phyloP scores from a whole-genome alignment of 2,797 vertebrate species.

The Loriculus beryllinus region DNA sequence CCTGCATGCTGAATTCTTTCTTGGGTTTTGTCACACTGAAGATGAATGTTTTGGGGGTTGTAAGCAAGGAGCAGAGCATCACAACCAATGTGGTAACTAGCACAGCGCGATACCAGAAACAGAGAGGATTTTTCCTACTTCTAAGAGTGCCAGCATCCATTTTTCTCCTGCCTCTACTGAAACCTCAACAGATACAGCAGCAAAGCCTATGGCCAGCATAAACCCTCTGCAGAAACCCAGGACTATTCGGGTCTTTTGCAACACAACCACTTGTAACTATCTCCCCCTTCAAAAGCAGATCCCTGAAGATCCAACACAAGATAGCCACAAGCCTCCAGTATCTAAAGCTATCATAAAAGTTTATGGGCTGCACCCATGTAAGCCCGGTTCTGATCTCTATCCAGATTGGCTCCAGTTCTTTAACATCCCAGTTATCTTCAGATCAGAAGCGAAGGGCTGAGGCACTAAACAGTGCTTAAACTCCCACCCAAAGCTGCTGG shows the following conservation, averaged over 20 bases:
- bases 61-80: not conserved
- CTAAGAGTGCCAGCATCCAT: not conserved
- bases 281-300: not conserved
- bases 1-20: not conserved
- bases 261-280: constrained; percentile 28
- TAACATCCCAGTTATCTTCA: not conserved
- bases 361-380: constrained; percentile 16
- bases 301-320: constrained; percentile 30
- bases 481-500: not conserved
- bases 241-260: constrained; percentile 24
- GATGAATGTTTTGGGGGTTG: not conserved
- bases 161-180: not conserved
- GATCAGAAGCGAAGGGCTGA: not conserved
- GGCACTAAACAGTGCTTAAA: not conserved
- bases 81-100: accelerated
- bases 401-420: not conserved
- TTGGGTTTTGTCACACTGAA: not conserved
- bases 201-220: not conserved
- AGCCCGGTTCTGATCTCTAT: constrained; percentile 10
- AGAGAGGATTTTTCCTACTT: not conserved
- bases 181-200: not conserved
- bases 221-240: not conserved
- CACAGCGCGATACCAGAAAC: not conserved
- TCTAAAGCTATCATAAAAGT: constrained; percentile 2
- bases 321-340: not conserved